Base-by-base conservation (phyloP, 2,888 invertebrate species). In the Arctia plantaginis region DNA sequence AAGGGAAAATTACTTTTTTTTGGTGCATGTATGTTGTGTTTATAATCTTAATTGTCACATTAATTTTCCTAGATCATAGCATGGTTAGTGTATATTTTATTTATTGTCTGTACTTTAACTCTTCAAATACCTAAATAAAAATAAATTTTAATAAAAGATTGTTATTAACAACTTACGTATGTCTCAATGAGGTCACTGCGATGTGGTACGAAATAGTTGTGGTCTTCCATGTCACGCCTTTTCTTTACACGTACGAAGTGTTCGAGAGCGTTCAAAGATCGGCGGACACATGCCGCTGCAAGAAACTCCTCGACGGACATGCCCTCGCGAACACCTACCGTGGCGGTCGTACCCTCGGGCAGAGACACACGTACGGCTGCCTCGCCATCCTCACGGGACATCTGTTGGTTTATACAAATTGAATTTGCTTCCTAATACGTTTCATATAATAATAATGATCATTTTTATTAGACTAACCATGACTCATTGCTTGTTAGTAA, bases 251-350 rank as follows among this genome's bases (percentile, higher is more conserved):
- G 97, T 75, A 99, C 98, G 94, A 99, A 99, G 95, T 99, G 99
- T 93, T 99, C 99, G 94, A 98, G 98, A 59, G 99, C 98, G 94
- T 98, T 99, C 84, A 99, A 97, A 86, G 98, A 98, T 91, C 99
- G 98, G 84, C 99, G 97, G 82, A 97, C 98, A 95, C 99, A 99
- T 70, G 99, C 99, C 85, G 97, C 98, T 66, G 98, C 98, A 81
- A 99, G 96, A 93, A 99, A 98, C 94, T 99, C 99, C 92, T 99
- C 99, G 69, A 99, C 99, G 55, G 99, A 98, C 98, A 99, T 99
- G 79, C 98, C 98, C 81, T 99, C 99, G 87, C 98, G 97, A 84
- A 99, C 97, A 89, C 97, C 98, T 82, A 99, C 98, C 74, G 98
- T 98, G 71, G 98, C 98, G 82, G 97, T 97, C 78, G 97, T 97